Base-by-base conservation (phyloP, 2,797 vertebrate species). In the Crocodylus rhombifer region DNA sequence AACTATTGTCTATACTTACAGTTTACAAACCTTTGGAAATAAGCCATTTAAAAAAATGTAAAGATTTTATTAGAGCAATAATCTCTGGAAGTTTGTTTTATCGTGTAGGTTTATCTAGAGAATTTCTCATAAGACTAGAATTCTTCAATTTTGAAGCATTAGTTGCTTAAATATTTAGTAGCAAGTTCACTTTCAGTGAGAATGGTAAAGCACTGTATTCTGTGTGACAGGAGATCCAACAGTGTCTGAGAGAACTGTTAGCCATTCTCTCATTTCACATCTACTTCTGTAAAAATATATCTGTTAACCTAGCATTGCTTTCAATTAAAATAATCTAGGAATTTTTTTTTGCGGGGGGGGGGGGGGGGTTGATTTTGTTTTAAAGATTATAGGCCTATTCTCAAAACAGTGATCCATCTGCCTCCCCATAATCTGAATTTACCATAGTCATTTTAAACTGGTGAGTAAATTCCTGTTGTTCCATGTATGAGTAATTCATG, bases 401-500 rank as follows among this genome's bases (percentile, higher is more conserved):
- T 63, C 62, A 64, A 28, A 28, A 64, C 26, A 64, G 14, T 63
- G 14, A 25, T 5, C 26, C 25, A 16, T 64, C 20, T 60, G 23
- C 14, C 28, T 64, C 73, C 77, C 87, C 55, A 78, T 82, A 78
- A 42, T 76, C 60, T 1, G 2, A 76, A 64, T 14, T 94, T 90
- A 61, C 90, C 21, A 0, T 79, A 78, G 91, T 15, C 58, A 76
- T 93, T 36, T 56, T 74, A 58, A 93, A 83, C 87, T 89, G 75
- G 30, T 42, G 76, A 77, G 62, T 62, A 55, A 63, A 14, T 67
- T 91, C 5, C 61, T 69, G 57, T 78, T 62, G 26, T 76, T 74
- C 75, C 2, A 0, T 30, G n/a, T 6, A 14, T 89, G 87, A 93
- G 95, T 92, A 94, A 91, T 93, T 77, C 63, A 92, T 77, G 77